Evolutionary conservation across 2,113 vertebrate species (phyloP).

Genomic region (Tragelaphus scriptus): DNA sequence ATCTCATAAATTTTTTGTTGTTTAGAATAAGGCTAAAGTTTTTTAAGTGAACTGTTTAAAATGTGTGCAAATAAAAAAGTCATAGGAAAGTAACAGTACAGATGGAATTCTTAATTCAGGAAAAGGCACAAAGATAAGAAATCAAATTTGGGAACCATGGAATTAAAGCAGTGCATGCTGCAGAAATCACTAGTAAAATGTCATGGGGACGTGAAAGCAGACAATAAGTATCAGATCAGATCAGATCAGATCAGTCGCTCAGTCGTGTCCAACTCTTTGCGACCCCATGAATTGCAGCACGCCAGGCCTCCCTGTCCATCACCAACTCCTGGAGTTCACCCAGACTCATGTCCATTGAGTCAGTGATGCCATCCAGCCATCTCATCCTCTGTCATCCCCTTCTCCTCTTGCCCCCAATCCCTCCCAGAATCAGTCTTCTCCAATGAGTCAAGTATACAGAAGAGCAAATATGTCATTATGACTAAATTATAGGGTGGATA

Average conservation of each 20-base stretch:
- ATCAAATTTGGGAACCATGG: background rate
- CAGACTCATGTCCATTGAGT: no score
- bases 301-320: no score
- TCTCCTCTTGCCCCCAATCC: no score
- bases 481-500: background rate
- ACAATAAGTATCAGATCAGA: background rate
- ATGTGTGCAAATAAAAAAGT: background rate
- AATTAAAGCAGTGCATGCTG: background rate
- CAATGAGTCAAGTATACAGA: background rate
- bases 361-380: no score
- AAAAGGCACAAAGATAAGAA: background rate
- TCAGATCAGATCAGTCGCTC: no score
- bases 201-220: background rate
- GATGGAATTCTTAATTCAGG: background rate
- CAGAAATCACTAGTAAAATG: background rate
- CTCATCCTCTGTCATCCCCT: no score
- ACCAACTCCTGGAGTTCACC: no score
- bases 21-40: background rate
- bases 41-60: background rate
- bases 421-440: no score
- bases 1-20: background rate
- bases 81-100: background rate
- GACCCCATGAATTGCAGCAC: rapidly evolving
- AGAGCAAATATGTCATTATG: background rate
- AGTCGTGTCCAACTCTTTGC: rapidly evolving